Evolutionary conservation across 1,140 invertebrate genomes (phyloP).

Genomic region (Plutomurus gul): DNA sequence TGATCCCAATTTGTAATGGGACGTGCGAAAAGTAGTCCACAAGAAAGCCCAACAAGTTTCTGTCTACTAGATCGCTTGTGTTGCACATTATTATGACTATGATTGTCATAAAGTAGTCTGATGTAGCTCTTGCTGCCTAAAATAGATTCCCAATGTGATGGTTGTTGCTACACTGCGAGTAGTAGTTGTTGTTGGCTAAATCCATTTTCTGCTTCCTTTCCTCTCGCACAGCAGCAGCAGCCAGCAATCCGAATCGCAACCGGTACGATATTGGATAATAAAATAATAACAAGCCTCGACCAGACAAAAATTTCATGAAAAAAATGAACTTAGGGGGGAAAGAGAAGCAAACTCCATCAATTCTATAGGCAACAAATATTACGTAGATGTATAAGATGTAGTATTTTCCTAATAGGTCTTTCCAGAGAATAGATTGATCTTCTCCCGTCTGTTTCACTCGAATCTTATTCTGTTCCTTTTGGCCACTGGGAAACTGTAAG

Average conservation of each 20-base stretch:
- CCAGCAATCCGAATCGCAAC: slow-evolving; percentile 2
- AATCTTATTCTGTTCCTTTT: background rate
- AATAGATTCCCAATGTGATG: too few species aligned
- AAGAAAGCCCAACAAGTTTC: too few species aligned
- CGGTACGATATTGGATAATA: slow-evolving; percentile 22
- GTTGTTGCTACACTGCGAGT: too few species aligned
- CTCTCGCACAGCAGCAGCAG: background rate
- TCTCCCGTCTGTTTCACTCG: background rate
- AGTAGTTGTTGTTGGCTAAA: too few species aligned
- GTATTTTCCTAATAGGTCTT: background rate
- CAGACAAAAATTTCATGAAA: slow-evolving; percentile 12
- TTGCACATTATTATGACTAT: background rate
- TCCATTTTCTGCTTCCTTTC: too few species aligned
- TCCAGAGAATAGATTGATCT: slow-evolving; percentile 21
- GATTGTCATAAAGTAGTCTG: background rate
- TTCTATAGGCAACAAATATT: background rate
- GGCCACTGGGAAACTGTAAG: background rate
- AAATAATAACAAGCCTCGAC: slow-evolving; percentile 20
- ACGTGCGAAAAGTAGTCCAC: too few species aligned
- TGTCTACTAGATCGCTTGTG: too few species aligned
- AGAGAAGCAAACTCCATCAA: background rate
- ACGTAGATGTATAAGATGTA: too few species aligned
- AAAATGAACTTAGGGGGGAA: background rate
- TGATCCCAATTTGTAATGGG: too few species aligned
- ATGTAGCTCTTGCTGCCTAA: background rate